Percentiles rank a stretch among this genome's conserved stretches.
These are phyloP conservation scores for Brachionus plicatilis DNA, from an alignment of 1,140 invertebrate genomes.

Conservation along the genomic window DNA sequence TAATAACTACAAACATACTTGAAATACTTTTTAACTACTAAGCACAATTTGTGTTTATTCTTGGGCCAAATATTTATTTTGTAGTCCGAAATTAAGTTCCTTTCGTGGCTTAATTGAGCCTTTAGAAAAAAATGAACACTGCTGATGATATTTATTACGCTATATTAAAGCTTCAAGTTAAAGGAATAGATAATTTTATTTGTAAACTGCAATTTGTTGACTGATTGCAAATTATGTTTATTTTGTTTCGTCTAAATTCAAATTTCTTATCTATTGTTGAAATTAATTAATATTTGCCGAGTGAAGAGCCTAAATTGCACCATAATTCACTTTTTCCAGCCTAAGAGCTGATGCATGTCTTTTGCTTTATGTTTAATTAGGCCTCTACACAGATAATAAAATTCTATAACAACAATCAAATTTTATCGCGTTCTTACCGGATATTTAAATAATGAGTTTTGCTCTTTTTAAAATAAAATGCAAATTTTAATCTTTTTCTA, in stretches of 20 bases:
- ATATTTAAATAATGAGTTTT: slow-evolving; percentile 35
- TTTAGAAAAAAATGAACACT: background rate
- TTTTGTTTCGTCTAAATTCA: background rate
- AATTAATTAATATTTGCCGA: slow-evolving; percentile 29
- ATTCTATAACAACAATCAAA: background rate
- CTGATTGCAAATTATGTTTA: slow-evolving; percentile 29
- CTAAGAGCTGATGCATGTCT: background rate
- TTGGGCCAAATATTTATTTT: background rate
- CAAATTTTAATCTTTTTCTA: slow-evolving; percentile 1
- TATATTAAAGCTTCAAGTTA: background rate
- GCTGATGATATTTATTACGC: background rate
- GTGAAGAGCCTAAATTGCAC: background rate
- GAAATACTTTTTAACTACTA: background rate
- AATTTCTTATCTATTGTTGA: background rate
- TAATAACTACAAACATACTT: background rate
- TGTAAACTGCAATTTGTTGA: slow-evolving; percentile 18
- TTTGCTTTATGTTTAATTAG: background rate
- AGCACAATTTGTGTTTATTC: background rate
- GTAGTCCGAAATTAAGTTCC: background rate
- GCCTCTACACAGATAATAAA: background rate
- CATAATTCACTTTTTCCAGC: background rate
- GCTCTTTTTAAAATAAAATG: slow-evolving; percentile 3
- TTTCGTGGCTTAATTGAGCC: background rate
- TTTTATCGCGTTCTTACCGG: background rate
- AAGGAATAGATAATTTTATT: slow-evolving; percentile 16